phyloP scores from a whole-genome alignment of 2,113 vertebrate genomes.

The Emydura subglobosa region DNA sequence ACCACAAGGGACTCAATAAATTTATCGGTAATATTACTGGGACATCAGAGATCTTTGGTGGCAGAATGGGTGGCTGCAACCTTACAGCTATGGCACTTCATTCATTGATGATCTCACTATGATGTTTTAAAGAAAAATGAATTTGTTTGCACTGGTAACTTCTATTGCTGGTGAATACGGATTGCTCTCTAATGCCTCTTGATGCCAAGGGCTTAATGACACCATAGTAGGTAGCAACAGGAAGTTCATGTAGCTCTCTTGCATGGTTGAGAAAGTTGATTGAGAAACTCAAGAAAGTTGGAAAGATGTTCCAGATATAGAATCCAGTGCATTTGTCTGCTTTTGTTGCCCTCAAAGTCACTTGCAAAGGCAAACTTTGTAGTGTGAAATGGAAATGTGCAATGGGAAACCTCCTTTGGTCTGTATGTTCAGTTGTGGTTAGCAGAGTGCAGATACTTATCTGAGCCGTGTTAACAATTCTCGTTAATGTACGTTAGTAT shows the following conservation, averaged over 20 bases:
- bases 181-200: neutral
- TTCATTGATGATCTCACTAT: neutral
- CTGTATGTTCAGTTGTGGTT: neutral
- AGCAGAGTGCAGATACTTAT: neutral
- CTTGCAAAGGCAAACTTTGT: slow-evolving; percentile 18
- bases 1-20: slow-evolving; percentile 28
- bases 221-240: neutral
- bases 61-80: rapidly evolving
- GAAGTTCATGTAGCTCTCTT: neutral
- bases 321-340: neutral
- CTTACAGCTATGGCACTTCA: rapidly evolving
- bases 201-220: rapidly evolving
- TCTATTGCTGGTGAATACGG: neutral
- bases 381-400: neutral
- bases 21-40: neutral
- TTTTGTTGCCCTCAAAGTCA: neutral
- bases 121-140: neutral
- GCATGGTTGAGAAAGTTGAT: neutral
- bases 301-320: neutral
- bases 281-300: neutral
- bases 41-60: neutral
- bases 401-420: neutral
- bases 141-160: neutral
- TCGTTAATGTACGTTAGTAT: slow-evolving; percentile 30
- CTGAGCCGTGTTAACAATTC: neutral